These are phyloP conservation scores for Drosophila fungiperda DNA, from an alignment of 2,888 invertebrate genomes.

Conservation along the genomic window DNA sequence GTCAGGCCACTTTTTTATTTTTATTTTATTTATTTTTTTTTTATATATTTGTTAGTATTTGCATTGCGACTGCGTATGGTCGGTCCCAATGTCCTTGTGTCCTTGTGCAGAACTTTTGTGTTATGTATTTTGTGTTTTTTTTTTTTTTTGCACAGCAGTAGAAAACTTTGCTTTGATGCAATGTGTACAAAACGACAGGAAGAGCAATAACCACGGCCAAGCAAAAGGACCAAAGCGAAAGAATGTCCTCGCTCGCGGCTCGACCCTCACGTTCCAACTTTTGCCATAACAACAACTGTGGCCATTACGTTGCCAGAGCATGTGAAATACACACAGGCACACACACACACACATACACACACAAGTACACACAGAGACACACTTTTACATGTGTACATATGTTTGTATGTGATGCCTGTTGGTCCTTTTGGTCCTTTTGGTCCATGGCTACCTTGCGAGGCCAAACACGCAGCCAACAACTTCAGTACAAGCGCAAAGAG, in stretches of 20 bases:
- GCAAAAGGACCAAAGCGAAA: conserved; percentile 57
- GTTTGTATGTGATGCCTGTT: conserved; percentile 31
- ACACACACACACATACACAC: conserved; percentile 15
- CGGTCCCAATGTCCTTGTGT: conserved; percentile 38
- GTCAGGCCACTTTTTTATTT: conserved; percentile 54
- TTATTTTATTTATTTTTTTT: background rate
- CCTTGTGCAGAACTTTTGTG: conserved; percentile 51
- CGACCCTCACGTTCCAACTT: conserved; percentile 81
- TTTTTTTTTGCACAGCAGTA: conserved; percentile 58
- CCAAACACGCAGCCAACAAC: conserved; percentile 42
- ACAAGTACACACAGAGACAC: conserved; percentile 1
- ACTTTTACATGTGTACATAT: background rate
- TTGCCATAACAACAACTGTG: conserved; percentile 82
- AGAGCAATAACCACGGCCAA: conserved; percentile 42
- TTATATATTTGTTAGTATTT: conserved; percentile 42
- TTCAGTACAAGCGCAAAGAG: conserved; percentile 11
- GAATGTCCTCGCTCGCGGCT: conserved; percentile 70
- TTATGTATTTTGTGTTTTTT: conserved; percentile 6
- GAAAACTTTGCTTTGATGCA: conserved; percentile 78
- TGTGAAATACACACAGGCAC: conserved; percentile 54
- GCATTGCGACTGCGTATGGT: conserved; percentile 72
- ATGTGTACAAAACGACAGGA: conserved; percentile 68
- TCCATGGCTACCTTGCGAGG: conserved; percentile 67
- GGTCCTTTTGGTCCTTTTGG: conserved; percentile 58
- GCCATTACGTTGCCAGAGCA: conserved; percentile 74